phyloP scores from a whole-genome alignment of 1,140 invertebrate species.

The Aricia agestis region DNA sequence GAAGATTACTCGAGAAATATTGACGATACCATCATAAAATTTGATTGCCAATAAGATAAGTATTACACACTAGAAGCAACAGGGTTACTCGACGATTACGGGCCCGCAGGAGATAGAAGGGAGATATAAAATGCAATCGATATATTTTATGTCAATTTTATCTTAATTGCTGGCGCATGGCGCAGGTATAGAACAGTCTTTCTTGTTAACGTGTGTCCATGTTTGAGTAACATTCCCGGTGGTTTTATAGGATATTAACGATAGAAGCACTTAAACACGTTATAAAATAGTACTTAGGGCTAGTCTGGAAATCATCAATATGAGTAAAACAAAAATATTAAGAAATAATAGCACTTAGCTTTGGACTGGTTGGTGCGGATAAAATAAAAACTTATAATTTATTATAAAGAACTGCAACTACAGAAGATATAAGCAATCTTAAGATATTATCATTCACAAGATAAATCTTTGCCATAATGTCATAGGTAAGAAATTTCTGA shows the following conservation, averaged over 20 bases:
- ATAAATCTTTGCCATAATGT: no score
- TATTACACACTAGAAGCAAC: conserved; percentile 42
- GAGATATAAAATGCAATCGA: conserved; percentile 49
- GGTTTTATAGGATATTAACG: conserved; percentile 12
- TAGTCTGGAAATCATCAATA: not conserved
- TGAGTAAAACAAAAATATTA: not conserved
- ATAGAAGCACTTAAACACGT: not conserved
- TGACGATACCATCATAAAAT: conserved; percentile 31
- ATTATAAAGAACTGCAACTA: no score
- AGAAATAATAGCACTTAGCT: not conserved
- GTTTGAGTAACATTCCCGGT: conserved; percentile 27
- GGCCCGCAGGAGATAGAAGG: conserved; percentile 43
- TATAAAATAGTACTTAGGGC: not conserved
- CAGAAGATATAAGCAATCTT: no score
- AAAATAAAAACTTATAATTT: no score
- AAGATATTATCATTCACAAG: no score
- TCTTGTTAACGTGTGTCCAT: conserved; percentile 53
- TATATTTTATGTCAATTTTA: conserved; percentile 60
- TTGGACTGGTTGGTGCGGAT: not conserved
- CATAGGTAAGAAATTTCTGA: no score
- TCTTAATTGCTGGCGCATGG: conserved; percentile 57
- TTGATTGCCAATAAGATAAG: conserved; percentile 41
- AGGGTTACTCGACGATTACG: conserved; percentile 54
- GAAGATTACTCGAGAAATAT: not conserved
- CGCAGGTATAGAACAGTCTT: conserved; percentile 52